Evolutionary conservation across 1,140 invertebrate genomes (phyloP), one percentile per base, ranked within the genome.

Genomic region (Drosophila ironensis): DNA sequence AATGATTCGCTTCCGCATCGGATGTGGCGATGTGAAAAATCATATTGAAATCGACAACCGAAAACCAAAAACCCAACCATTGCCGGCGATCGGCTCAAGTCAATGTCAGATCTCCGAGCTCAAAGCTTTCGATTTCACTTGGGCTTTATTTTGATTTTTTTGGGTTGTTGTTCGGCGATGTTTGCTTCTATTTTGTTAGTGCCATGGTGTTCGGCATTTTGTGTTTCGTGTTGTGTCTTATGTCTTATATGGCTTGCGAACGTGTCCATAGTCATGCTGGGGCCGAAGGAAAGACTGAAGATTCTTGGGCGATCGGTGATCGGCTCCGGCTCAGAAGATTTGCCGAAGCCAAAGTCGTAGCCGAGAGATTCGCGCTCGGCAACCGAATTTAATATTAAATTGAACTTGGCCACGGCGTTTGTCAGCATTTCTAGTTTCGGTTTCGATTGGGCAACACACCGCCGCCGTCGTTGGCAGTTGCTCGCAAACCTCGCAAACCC

Each of bases 381-480:
- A 60, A 53, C 53, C 45, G 63, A 71, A 86, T 86, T 86, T 86
- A 86, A 87, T 87, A 86, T 86, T 87, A 86, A 86, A 86, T 87
- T 86, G 81, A 87, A 86, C 81, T 86, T 86, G 81, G 68, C 76
- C 54, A 76, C 35, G 40, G 68, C 71, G 42, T 54, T 69, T 61
- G 80, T 56, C 81, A 86, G 76, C 81, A 86, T 81, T 86, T 70
- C 75, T 60, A 81, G 80, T 81, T 87, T 61, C 81, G 75, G 57
- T 50, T 80, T 44, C 81, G 80, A 67, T 84, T 86, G 74, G 70
- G 78, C 74, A 86, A 86, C 54, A 84, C 74, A 44, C 14, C 30
- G 30, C n/a, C n/a, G n/a, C n/a, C n/a, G n/a, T n/a, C n/a, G n/a
- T n/a, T n/a, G n/a, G n/a, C n/a, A n/a, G n/a, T n/a, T n/a, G n/a